A percentile compares a stretch with the other conserved stretches of the same genome.
Evolutionary conservation across 2,888 invertebrate species (phyloP).

Genomic region (Caenorhabditis macrosperma): DNA sequence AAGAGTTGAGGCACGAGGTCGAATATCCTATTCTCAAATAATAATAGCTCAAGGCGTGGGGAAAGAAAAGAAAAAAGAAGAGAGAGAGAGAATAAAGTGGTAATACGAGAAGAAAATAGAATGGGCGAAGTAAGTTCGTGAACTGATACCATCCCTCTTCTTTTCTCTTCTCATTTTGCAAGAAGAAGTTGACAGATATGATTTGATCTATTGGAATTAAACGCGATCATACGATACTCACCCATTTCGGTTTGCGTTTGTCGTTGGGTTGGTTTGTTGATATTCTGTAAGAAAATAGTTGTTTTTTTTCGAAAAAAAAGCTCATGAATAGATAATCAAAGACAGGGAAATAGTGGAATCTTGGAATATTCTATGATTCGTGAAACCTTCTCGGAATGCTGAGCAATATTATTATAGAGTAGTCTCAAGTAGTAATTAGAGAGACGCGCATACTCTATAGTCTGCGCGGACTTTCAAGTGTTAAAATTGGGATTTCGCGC

Average conservation of each 20-base stretch:
- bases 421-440: not conserved
- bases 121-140: not conserved
- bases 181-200: not conserved
- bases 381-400: not conserved
- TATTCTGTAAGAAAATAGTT: no score
- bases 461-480: no score
- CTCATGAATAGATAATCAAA: not conserved
- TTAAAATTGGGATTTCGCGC: no score
- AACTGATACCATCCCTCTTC: constrained; percentile 24
- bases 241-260: no score
- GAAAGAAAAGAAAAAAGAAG: not conserved
- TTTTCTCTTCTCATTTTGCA: not conserved
- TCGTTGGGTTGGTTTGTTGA: no score
- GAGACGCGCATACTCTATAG: no score
- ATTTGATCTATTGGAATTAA: not conserved
- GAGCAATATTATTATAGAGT: not conserved
- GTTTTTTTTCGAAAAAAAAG: no score
- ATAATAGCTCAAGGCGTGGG: constrained; percentile 4
- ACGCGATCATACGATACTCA: no score
- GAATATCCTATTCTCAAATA: constrained; percentile 48
- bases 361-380: constrained; percentile 29
- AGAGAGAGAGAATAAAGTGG: not conserved
- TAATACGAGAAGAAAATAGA: not conserved
- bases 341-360: not conserved
- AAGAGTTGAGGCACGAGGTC: constrained; percentile 1